Evolutionary conservation across 1,140 invertebrate genomes (phyloP), one percentile per base, ranked within the genome.

Genomic region (Sinella curviseta): DNA sequence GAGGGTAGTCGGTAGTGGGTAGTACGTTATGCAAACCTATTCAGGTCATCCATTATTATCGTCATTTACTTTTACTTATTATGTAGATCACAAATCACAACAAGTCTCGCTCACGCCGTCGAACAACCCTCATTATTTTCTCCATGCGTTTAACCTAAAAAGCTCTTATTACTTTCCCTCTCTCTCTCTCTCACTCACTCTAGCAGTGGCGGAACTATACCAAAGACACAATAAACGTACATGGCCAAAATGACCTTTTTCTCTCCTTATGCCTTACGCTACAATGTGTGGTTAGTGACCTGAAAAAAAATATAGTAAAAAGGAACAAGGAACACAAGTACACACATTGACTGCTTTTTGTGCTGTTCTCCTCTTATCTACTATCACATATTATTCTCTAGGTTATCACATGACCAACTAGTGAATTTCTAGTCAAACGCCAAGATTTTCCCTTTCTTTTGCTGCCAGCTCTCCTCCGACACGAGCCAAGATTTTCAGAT

Each of bases 381-480:
- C 3, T 60, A 60, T 4, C 57, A 60, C 8, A 8, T 48, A 48
- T 20, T 12, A 8, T 48, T 48, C 39, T 48, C 39, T 48, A 48
- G 20, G 20, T 48, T 48, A 48, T n/a, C n/a, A n/a, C n/a, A n/a
- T 48, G 39, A 48, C 39, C 39, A 48, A 48, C 39, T 48, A 48
- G 39, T 48, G 39, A 48, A 20, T 20, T 48, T 48, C 39, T 20
- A 48, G 39, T 48, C 39, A 48, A 8, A 26, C 24, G 39, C 57
- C 57, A 60, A 60, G 57, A 60, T 60, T 60, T 60, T 60, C 12
- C 57, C 57, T 26, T 60, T 60, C 57, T 26, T 60, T 60, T 26
- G 4, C 57, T 26, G 12, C 57, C 24, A 17, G 24, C 14, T 60
- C 57, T 16, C 57, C 24, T n/a, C 24, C 14, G 8, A 48, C 39